A percentile compares a stretch with the other conserved stretches of the same genome.
These are phyloP conservation scores for Myotis lucifugus DNA, from an alignment of 2,113 vertebrate genomes.

Conservation along the genomic window DNA sequence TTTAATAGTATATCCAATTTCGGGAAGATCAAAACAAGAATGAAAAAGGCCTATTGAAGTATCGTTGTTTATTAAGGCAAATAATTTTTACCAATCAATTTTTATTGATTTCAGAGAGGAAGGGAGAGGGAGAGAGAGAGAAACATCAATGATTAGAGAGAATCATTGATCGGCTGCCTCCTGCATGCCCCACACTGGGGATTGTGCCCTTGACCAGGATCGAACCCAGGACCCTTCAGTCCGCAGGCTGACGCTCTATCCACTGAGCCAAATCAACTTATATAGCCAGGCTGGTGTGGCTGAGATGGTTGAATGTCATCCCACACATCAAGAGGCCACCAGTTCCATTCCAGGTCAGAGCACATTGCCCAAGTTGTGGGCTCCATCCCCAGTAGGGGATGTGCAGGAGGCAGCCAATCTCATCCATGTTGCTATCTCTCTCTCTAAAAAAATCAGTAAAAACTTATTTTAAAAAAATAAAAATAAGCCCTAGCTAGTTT, in stretches of 20 bases:
- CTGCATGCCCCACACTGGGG: too few relatives aligned
- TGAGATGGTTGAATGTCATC: not conserved
- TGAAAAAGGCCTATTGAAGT: not conserved
- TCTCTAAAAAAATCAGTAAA: not conserved
- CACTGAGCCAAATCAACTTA: not conserved
- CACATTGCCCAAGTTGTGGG: not conserved
- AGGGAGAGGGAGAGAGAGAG: too few relatives aligned
- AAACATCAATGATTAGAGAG: too few relatives aligned
- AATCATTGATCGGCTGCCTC: too few relatives aligned
- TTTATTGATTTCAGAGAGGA: too few relatives aligned
- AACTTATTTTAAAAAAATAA: not conserved
- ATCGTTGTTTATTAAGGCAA: slow-evolving; percentile 11
- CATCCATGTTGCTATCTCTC: not conserved
- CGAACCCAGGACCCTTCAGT: too few relatives aligned
- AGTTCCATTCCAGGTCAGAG: not conserved
- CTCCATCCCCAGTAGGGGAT: not conserved
- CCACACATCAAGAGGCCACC: not conserved
- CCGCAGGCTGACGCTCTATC: too few relatives aligned
- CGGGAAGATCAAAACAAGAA: slow-evolving; percentile 10
- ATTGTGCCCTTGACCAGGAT: too few relatives aligned
- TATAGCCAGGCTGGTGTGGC: not conserved
- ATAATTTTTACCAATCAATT: too few relatives aligned
- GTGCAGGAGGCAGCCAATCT: not conserved
- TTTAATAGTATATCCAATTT: slow-evolving; percentile 37
- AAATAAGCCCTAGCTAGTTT: too few relatives aligned